Conservation (phyloP, 2,797 vertebrate species). For the Enteromius mattozi region DNA sequence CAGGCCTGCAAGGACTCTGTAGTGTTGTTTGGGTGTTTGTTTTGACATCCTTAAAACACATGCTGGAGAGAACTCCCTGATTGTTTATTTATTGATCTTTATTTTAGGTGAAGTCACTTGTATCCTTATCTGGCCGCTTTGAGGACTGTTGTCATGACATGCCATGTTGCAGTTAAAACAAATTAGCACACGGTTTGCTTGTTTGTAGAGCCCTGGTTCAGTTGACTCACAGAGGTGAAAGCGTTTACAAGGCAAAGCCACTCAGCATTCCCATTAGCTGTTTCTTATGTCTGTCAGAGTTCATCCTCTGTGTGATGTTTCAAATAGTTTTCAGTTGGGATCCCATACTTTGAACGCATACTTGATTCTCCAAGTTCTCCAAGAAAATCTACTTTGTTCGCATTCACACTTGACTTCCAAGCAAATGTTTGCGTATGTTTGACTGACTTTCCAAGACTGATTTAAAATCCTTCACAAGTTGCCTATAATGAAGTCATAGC, state of each 20-base stretch:
- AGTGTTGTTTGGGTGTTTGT: constrained; percentile 67
- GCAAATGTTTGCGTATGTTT: neutral
- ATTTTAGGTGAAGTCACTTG: constrained; percentile 67
- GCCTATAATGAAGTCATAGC: neutral
- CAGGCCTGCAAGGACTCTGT: constrained; percentile 75
- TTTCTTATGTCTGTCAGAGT: constrained; percentile 40
- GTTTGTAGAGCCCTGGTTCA: constrained; percentile 35
- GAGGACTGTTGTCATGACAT: constrained; percentile 66
- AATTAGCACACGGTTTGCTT: constrained; percentile 36
- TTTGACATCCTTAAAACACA: constrained; percentile 52
- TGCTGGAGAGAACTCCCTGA: constrained; percentile 51
- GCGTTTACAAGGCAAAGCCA: constrained; percentile 32
- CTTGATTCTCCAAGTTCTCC: constrained; percentile 51
- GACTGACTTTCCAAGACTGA: neutral
- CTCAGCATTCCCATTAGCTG: constrained; percentile 44
- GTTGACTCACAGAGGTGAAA: constrained; percentile 47
- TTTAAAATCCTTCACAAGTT: neutral
- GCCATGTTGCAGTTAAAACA: constrained; percentile 62
- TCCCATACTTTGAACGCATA: constrained; percentile 54
- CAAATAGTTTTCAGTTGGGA: neutral
- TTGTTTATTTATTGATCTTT: constrained; percentile 65
- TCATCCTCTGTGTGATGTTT: constrained; percentile 14
- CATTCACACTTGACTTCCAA: neutral
- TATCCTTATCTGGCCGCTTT: constrained; percentile 64
- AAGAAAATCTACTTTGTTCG: constrained; percentile 64